Base-by-base conservation (phyloP, 2,797 vertebrate genomes). In the Muraenolepis orangiensis region DNA sequence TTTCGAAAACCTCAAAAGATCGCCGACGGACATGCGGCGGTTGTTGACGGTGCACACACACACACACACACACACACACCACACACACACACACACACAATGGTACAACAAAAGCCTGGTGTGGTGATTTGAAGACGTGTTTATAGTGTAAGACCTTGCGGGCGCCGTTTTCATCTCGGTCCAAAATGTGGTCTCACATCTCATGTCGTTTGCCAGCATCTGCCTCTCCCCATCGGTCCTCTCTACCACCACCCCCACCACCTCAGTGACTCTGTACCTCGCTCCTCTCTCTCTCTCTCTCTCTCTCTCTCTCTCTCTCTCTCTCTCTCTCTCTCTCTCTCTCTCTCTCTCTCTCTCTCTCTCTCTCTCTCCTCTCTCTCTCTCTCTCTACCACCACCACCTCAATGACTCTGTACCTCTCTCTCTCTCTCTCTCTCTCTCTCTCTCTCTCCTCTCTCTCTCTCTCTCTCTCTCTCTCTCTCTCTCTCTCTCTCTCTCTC, bases 41-140 rank as follows among this genome's bases (percentile, higher is more conserved):
- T 87, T 90, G 91, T 90, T 90, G 88, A 85, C 86, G 82, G 83
- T 81, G 76, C 66, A 66, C 34, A n/a, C n/a, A n/a, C n/a, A n/a
- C n/a, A n/a, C n/a, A n/a, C n/a, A n/a, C n/a, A n/a, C n/a, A n/a
- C n/a, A n/a, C n/a, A n/a, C n/a, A n/a, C n/a, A n/a, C n/a, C n/a
- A n/a, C n/a, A n/a, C n/a, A n/a, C n/a, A n/a, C n/a, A n/a, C n/a
- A n/a, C n/a, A n/a, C n/a, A n/a, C n/a, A 68, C 77, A 74, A 78
- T 88, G 87, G 87, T 88, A 87, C 86, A 87, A 90, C 85, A 90
- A 88, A 88, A 87, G 84, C 84, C 81, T 78, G 18, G 83, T 87
- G 75, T 87, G 80, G 83, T 87, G 80, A 91, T 84, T 91, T 87
- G 86, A 87, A 82, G 83, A 85, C n/a, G 77, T 91, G 90, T 93